Evolutionary conservation across 2,113 vertebrate genomes (phyloP), one percentile per base, ranked within the genome.

Genomic region (Corythornis madagascariensis): DNA sequence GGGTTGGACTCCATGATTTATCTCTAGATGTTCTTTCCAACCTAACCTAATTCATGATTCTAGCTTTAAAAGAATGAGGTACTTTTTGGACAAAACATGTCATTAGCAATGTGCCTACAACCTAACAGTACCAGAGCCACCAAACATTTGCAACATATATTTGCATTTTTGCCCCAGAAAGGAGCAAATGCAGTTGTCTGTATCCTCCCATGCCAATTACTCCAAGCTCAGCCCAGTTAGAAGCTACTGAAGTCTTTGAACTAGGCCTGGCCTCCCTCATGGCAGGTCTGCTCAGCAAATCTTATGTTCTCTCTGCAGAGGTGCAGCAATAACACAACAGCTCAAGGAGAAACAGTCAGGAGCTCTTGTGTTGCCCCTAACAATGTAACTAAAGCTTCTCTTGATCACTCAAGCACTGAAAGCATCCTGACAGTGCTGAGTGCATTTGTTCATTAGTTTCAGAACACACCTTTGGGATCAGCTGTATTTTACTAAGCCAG

Each of bases 391-490:
- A 57, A 52, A 76, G 21, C 26, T 61, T 60, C 63, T 61, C 8
- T 11, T 35, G 21, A 60, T 8, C 59, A 48, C 17, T 8, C 29
- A 55, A 64, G 8, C 35, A 47, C 21, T 20, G 31, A 38, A 0
- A 70, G 31, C 70, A 76, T 8, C 45, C 53, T 0, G 2, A 40
- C 1, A 47, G n/a, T 1, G 1, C 63, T 1, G 5, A 86, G 24
- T 4, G 29, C 14, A 31, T 29, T 9, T 60, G 26, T 40, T 18
- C 26, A 21, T 13, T 47, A 16, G 43, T 53, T 74, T 65, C 4
- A 64, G 17, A 64, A 35, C 1, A 2, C 33, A 59, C 6, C 61
- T 83, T 29, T 43, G 55, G 22, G 26, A 81, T 35, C 31, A 45
- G 45, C 21, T 40, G 10, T 57, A 40, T 66, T 73, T 63, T 29